Base-by-base conservation (phyloP, 2,888 invertebrate species). In the Rambutsinella grinnellia region DNA sequence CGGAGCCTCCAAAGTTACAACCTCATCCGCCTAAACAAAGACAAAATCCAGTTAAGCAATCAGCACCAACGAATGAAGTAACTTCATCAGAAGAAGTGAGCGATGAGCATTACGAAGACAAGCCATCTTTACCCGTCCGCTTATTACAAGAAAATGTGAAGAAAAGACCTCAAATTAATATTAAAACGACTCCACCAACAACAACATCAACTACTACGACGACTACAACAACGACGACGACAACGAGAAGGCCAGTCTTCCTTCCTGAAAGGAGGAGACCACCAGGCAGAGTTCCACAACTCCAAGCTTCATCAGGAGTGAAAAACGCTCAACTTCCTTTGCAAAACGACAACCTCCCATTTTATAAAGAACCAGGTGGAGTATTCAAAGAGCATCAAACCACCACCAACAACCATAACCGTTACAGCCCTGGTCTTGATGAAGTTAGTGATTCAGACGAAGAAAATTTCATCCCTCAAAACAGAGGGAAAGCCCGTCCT, bases 301-400 rank as follows among this genome's bases (percentile, higher is more conserved):
- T 68, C 2, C 77, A 80, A 15, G 82, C 79, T 0, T 69, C 79
- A 0, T 69, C 78, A 0, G 78, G 78, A 21, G 69, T 74, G 1
- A 81, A 82, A 26, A 80, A 76, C 69, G 49, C 81, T 17, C 74
- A 76, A 27, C 15, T 76, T 1, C 69, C 62, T 26, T 8, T 62
- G 1, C 36, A 54, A 44, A 76, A 82, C 28, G 81, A 82, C 8
- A 78, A 81, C 44, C 72, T 84, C 8, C 83, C 83, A 8, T 84
- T 84, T 69, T 84, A 81, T 62, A 84, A 82, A 17, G 83, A 84
- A 58, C 78, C 81, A 2, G 83, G 83, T 0, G 83, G 83, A 15
- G 68, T 82, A 57, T 84, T 84, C 57, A 82, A 74, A n/a, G 74
- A 74, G 21, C 74, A 74, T 24, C 63, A 63, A 13, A 26, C 58